Percentiles rank a stretch among this genome's conserved stretches.
These are phyloP conservation scores for Sminthurides bifidus DNA, from an alignment of 1,140 invertebrate species.

Conservation along the genomic window DNA sequence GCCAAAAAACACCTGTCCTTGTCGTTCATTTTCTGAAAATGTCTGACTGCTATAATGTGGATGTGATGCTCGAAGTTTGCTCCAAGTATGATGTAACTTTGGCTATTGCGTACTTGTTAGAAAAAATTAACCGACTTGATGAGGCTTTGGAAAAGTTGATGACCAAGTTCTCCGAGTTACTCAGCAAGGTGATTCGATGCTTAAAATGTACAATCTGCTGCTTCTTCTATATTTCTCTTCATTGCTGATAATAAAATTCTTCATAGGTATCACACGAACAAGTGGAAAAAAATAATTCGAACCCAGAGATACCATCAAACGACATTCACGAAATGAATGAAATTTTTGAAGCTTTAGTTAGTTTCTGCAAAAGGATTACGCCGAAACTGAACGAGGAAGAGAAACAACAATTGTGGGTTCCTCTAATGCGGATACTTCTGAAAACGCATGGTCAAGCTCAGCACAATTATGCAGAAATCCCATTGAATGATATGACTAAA, in stretches of 20 bases:
- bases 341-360: constrained; percentile 39
- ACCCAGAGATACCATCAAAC: too few species aligned
- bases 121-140: constrained; percentile 43
- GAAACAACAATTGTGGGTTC: constrained; percentile 44
- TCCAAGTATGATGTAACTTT: constrained; percentile 39
- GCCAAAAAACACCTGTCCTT: constrained; percentile 45
- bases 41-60: constrained; percentile 39
- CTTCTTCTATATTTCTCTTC: too few species aligned
- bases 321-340: too few species aligned
- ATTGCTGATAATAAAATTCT: too few species aligned
- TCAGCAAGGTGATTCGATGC: constrained; percentile 13
- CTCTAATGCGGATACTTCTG: constrained; percentile 43
- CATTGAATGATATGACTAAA: constrained; percentile 41
- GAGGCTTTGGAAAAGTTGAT: constrained; percentile 40
- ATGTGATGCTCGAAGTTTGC: constrained; percentile 38
- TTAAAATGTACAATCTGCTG: not conserved
- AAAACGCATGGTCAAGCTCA: too few species aligned
- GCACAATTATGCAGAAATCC: constrained; percentile 36
- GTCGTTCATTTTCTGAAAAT: constrained; percentile 40
- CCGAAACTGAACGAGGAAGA: constrained; percentile 38
- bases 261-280: too few species aligned
- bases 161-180: constrained; percentile 27
- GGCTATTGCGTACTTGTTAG: constrained; percentile 43
- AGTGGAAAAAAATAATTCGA: too few species aligned
- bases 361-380: constrained; percentile 44